Evolutionary conservation across 2,888 invertebrate genomes (phyloP).

Genomic region (Gerosis bhagava): DNA sequence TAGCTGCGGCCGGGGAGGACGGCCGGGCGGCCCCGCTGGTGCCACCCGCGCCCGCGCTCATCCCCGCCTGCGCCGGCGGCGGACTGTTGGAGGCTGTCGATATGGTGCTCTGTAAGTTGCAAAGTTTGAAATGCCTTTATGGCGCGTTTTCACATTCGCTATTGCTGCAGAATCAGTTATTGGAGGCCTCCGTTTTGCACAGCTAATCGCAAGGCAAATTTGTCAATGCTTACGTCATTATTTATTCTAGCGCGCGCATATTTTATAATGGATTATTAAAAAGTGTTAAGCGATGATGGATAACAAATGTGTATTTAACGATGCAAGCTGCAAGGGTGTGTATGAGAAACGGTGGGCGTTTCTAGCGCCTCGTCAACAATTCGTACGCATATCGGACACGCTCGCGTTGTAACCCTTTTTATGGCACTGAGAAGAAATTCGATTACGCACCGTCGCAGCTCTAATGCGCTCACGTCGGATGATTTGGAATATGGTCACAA

Average conservation of each 20-base stretch:
- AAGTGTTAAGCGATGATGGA: conserved; percentile 38
- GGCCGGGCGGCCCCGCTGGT: conserved; percentile 77
- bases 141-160: conserved; percentile 77
- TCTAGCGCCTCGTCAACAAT: conserved; percentile 52
- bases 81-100: conserved; percentile 89
- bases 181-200: conserved; percentile 72
- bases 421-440: conserved; percentile 43
- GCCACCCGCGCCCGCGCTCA: conserved; percentile 77
- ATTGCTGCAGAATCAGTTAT: conserved; percentile 46
- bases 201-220: conserved; percentile 60
- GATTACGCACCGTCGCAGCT: conserved; percentile 43
- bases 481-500: conserved; percentile 55
- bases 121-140: conserved; percentile 82
- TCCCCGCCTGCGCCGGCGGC: conserved; percentile 83
- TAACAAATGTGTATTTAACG: conserved; percentile 73
- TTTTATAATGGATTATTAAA: conserved; percentile 7
- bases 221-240: conserved; percentile 55
- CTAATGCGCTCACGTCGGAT: conserved; percentile 56
- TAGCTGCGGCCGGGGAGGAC: conserved; percentile 75
- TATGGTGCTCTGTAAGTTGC: conserved; percentile 83
- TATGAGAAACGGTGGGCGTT: conserved; percentile 54
- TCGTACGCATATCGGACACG: conserved; percentile 60
- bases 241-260: conserved; percentile 31
- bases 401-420: conserved; percentile 50
- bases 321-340: conserved; percentile 47